Evolutionary conservation across 2,113 vertebrate species (phyloP).

Genomic region (Petromus typicus): DNA sequence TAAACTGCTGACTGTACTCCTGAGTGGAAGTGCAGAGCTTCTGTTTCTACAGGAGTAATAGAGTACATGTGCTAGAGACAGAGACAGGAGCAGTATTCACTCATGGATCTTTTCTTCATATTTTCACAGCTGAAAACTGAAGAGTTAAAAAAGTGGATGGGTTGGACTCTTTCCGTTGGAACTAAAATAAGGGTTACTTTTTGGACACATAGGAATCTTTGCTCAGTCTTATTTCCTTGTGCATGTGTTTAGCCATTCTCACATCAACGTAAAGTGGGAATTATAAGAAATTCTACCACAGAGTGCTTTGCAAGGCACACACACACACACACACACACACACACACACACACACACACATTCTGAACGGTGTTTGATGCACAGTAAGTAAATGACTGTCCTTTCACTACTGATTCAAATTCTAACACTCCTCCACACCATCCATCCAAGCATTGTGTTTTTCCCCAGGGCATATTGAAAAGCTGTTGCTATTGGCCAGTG

Average conservation of each 20-base stretch:
- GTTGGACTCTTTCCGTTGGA: background rate
- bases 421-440: background rate
- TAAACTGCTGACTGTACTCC: slow-evolving; percentile 74
- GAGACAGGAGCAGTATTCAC: accelerated
- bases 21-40: slow-evolving; percentile 45
- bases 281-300: background rate
- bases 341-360: too few species aligned
- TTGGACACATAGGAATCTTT: background rate
- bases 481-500: background rate
- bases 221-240: background rate
- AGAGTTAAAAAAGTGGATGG: background rate
- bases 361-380: background rate
- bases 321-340: too few species aligned
- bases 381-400: too few species aligned
- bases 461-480: background rate
- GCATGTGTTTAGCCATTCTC: too few species aligned
- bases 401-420: accelerated
- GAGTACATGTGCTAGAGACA: background rate
- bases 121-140: background rate
- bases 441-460: accelerated
- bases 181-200: background rate
- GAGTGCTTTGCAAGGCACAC: background rate
- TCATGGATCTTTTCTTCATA: background rate
- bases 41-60: background rate
- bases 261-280: background rate